These are phyloP conservation scores for Acanthurus lineatus DNA, from an alignment of 2,797 vertebrate species.

Conservation along the genomic window DNA sequence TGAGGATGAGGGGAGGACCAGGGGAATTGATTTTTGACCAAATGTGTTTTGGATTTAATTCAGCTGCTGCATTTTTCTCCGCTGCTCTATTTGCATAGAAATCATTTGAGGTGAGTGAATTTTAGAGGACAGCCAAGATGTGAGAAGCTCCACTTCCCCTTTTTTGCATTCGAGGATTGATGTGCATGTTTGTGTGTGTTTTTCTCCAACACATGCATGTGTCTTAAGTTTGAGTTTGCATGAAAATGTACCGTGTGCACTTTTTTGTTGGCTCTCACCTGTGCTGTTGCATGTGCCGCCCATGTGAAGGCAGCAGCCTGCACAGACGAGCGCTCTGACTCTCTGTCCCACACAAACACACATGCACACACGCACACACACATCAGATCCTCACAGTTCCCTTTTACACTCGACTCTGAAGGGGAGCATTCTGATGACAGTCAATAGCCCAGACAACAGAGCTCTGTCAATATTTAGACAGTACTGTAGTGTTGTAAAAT, in stretches of 20 bases:
- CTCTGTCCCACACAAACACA: not conserved
- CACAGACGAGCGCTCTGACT: not conserved
- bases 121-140: constrained; percentile 83
- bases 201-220: constrained; percentile 5
- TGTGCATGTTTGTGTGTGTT: constrained; percentile 20
- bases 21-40: constrained; percentile 91
- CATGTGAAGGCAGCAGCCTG: constrained; percentile 46
- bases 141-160: constrained; percentile 13
- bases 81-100: constrained; percentile 88
- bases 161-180: constrained; percentile 34
- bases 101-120: constrained; percentile 89
- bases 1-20: constrained; percentile 59
- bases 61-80: constrained; percentile 77
- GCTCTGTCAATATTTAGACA: constrained; percentile 85
- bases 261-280: constrained; percentile 11
- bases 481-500: constrained; percentile 82
- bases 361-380: not conserved
- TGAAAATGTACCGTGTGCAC: not conserved
- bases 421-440: constrained; percentile 75
- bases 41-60: constrained; percentile 89
- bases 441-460: constrained; percentile 83
- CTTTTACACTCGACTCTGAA: constrained; percentile 63
- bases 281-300: constrained; percentile 27
- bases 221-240: constrained; percentile 31
- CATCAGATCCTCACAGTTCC: constrained; percentile 41